These are phyloP conservation scores for Brotula barbata DNA, from an alignment of 2,797 vertebrate species.

Conservation along the genomic window DNA sequence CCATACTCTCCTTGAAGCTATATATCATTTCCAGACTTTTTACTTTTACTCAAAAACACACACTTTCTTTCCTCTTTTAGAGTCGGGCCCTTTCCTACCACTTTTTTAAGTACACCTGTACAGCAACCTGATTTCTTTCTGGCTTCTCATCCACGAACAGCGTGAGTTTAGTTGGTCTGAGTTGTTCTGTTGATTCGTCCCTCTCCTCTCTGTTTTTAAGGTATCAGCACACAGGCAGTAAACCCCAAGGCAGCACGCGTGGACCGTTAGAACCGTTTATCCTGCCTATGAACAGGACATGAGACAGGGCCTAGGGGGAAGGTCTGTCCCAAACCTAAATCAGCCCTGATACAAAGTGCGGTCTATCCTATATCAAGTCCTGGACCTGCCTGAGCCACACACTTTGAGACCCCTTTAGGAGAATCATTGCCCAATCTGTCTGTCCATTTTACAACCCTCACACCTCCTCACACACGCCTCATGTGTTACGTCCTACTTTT, in stretches of 20 bases:
- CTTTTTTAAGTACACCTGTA: not conserved
- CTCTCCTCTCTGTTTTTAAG: slow-evolving; percentile 30
- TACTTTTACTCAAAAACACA: not conserved
- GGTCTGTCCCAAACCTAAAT: slow-evolving; percentile 58
- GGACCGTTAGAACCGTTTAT: slow-evolving; percentile 59
- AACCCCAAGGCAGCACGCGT: slow-evolving; percentile 59
- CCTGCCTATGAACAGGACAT: slow-evolving; percentile 58
- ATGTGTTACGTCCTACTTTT: no score
- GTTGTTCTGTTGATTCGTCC: slow-evolving; percentile 27
- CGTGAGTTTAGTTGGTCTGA: not conserved
- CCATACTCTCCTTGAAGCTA: slow-evolving; percentile 27
- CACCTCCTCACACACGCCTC: no score
- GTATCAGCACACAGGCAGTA: slow-evolving; percentile 59
- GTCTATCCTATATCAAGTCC: slow-evolving; percentile 33
- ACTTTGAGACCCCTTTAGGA: slow-evolving; percentile 3
- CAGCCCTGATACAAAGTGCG: slow-evolving; percentile 34
- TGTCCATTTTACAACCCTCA: no score
- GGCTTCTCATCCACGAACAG: not conserved
- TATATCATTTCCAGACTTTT: not conserved
- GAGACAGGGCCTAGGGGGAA: slow-evolving; percentile 60
- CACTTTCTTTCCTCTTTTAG: not conserved
- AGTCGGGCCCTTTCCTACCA: not conserved
- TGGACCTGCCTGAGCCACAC: slow-evolving; percentile 19
- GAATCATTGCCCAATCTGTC: no score
- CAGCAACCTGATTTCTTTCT: not conserved